Evolutionary conservation across 2,888 invertebrate species (phyloP), one percentile per base, ranked within the genome.

Genomic region (Bibio marci): DNA sequence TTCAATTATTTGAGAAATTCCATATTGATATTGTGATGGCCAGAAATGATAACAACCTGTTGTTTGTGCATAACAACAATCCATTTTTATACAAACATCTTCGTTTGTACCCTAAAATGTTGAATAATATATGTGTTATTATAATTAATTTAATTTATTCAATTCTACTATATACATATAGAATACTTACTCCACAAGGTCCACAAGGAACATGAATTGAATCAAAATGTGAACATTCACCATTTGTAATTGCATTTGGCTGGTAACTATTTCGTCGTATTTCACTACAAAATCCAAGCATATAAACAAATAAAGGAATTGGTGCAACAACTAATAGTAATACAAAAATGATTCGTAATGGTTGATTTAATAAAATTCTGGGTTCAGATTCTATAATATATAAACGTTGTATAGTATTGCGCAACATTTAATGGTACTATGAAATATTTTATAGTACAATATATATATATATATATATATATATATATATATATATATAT

Each of bases 1-100:
- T 6, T 14, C 25, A 12, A 18, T 38, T 4, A 12, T 31, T 17
- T n/a, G n/a, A n/a, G n/a, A n/a, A n/a, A n/a, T n/a, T n/a, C n/a
- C n/a, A n/a, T 30, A 40, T 35, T 40, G 39, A 35, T 40, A 40
- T 13, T 35, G 33, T 17, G 39, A 40, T 25, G 39, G 39, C 14
- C 35, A 26, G n/a, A 35, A 40, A 30, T 40, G 39, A 17, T 35
- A 40, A 18, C 39, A 40, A 30, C 39, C 39, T 18, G 35, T 30
- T 11, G 13, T 40, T 19, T 4, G 14, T n/a, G 35, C 22, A 17
- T 19, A 40, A 33, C 39, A 40, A 22, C 39, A 40, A 18, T 28
- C 19, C 5, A 30, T 7, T n/a, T n/a, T n/a, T n/a, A n/a, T n/a
- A n/a, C n/a, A n/a, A n/a, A n/a, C n/a, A n/a, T n/a, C n/a, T n/a